Base-by-base conservation (phyloP, 2,797 vertebrate genomes). In the Rhinogobio ventralis region DNA sequence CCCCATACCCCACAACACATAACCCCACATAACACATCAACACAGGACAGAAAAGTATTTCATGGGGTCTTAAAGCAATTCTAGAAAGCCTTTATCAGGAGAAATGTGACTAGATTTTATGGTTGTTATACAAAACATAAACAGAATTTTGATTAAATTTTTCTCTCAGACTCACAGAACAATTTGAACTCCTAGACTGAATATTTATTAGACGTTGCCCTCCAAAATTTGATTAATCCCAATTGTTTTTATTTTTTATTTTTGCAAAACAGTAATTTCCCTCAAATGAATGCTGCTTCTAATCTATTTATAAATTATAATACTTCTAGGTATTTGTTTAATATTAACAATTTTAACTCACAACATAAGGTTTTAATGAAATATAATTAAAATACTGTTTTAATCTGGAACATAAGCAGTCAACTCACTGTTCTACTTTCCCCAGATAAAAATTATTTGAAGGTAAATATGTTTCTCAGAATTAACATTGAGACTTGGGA, bases 401-500 rank as follows among this genome's bases (percentile, higher is more conserved):
- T 83, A 28, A 42, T 71, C 30, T 66, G 14, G 46, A 78, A 62
- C 66, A 60, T 28, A 76, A 81, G 39, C 10, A 83, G 36, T 49
- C 25, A 17, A 8, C 20, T 36, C 20, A 62, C 8, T 62, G 30
- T 60, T 67, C n/a, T 67, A 45, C 55, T 39, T 77, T 67, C 72
- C 36, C 78, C 75, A 82, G 39, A 80, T 80, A 39, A 73, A 67
- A 75, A 85, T 55, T 78, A 77, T 86, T 36, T 62, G 49, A 89
- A 86, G 89, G 88, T 87, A 85, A 78, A 45, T 80, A 87, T 84
- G 86, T 90, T 90, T 85, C 33, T 87, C 79, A 67, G 82, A 88
- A 84, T 68, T 62, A 64, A 90, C 87, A 87, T 87, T 74, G 20
- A 5, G 45, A 88, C 81, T 82, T 53, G 74, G 79, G 90, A 88